Conservation (phyloP, 2,797 vertebrate genomes). For the Erethizon dorsatum region DNA sequence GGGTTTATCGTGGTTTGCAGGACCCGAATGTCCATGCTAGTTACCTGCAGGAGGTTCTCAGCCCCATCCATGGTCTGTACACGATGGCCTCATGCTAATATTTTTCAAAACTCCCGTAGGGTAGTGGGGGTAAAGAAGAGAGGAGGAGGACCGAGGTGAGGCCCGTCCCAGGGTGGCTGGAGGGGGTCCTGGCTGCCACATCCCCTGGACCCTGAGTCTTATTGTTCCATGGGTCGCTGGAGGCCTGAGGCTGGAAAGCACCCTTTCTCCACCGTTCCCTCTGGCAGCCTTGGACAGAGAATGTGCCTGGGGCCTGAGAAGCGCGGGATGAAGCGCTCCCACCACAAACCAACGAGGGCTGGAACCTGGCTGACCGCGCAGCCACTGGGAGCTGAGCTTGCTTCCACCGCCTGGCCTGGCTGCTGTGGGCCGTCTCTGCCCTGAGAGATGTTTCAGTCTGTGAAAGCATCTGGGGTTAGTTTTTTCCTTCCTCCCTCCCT, state of each 20-base stretch:
- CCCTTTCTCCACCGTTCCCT: neutral
- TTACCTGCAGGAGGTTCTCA: neutral
- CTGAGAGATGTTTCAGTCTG: neutral
- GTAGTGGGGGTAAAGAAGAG: neutral
- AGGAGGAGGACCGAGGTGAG: neutral
- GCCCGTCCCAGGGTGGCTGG: neutral
- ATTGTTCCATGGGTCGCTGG: neutral
- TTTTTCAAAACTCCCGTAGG: neutral
- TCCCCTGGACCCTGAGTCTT: neutral
- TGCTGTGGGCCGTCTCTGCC: neutral
- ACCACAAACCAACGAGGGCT: no score
- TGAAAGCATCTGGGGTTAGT: neutral
- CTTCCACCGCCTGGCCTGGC: rapidly evolving
- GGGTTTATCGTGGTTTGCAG: neutral
- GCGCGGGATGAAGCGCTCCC: neutral
- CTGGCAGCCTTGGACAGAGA: neutral
- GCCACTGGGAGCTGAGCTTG: rapidly evolving
- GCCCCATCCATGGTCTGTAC: neutral
- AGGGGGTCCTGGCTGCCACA: rapidly evolving
- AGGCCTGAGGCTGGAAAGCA: neutral
- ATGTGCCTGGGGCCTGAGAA: neutral
- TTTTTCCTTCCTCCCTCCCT: neutral
- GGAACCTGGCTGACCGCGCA: rapidly evolving
- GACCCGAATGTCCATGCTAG: neutral
- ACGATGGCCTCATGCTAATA: neutral